Conservation (phyloP, 2,888 invertebrate genomes). For the Dione vanillae region DNA sequence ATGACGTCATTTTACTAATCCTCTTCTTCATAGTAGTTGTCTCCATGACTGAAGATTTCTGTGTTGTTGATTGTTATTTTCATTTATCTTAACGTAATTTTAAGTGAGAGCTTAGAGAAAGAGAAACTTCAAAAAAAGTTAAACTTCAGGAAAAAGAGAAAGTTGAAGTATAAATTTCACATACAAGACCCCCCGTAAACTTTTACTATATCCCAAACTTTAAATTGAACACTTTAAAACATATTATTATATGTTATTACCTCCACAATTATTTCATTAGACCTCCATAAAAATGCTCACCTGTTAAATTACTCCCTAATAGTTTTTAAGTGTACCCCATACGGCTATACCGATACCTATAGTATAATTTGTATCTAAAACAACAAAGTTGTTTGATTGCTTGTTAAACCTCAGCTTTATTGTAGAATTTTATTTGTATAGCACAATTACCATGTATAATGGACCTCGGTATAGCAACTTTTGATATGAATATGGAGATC, state of each 20-base stretch:
- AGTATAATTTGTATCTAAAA: constrained; percentile 48
- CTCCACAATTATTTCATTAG: constrained; percentile 50
- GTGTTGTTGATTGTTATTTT: too few species aligned
- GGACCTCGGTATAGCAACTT: constrained; percentile 29
- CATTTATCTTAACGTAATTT: too few species aligned
- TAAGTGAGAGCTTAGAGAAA: too few species aligned
- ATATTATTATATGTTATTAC: constrained; percentile 27
- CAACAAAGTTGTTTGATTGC: constrained; percentile 60
- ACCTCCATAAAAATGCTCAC: constrained; percentile 45
- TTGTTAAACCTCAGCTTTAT: constrained; percentile 57
- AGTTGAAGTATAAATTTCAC: background rate
- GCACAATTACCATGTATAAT: constrained; percentile 27
- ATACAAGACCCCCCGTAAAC: constrained; percentile 18
- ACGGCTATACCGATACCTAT: constrained; percentile 49
- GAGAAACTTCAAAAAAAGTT: too few species aligned
- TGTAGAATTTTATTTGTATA: constrained; percentile 53
- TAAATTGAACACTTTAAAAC: background rate
- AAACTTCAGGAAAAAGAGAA: too few species aligned
- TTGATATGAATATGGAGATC: constrained; percentile 38
- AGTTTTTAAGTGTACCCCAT: constrained; percentile 48
- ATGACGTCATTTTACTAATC: too few species aligned
- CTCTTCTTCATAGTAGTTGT: too few species aligned
- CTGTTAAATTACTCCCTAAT: constrained; percentile 49
- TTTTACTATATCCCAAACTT: background rate
- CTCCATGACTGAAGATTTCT: too few species aligned